These are phyloP conservation scores for Pseudomugil gertrudae DNA, from an alignment of 2,797 vertebrate genomes.

Conservation along the genomic window DNA sequence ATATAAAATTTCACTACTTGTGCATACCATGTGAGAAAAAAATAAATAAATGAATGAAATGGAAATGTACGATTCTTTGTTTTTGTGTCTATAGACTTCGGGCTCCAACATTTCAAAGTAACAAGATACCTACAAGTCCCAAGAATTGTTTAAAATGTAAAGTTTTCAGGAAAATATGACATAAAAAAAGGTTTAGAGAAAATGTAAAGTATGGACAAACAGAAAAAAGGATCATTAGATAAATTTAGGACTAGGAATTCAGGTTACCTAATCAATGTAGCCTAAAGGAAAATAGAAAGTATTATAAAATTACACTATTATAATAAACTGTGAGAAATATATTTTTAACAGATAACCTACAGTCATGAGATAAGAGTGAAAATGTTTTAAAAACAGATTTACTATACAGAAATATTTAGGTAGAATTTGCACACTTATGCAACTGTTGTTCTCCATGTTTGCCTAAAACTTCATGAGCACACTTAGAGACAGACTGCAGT, in stretches of 20 bases:
- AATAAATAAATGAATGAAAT: too few relatives aligned
- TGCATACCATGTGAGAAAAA: too few relatives aligned
- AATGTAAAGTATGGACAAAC: not conserved
- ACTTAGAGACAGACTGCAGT: slow-evolving; percentile 27
- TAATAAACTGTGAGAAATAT: not conserved
- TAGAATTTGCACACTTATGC: not conserved
- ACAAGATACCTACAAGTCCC: not conserved
- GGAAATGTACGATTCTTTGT: not conserved
- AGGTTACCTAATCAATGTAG: not conserved
- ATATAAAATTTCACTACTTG: too few relatives aligned
- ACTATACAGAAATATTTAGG: not conserved
- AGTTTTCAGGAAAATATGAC: not conserved
- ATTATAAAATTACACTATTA: not conserved
- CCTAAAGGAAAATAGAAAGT: not conserved
- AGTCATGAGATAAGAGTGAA: not conserved
- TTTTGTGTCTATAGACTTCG: not conserved
- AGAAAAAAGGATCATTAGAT: not conserved
- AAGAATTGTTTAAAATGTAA: not conserved
- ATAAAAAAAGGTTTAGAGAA: not conserved
- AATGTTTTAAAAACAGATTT: not conserved
- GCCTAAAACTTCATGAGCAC: slow-evolving; percentile 23
- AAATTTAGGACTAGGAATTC: not conserved
- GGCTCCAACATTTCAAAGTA: not conserved
- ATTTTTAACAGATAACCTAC: not conserved
- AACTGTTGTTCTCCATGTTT: not conserved